Percentiles rank a stretch among this genome's conserved stretches.
Conservation (phyloP, 2,888 invertebrate species). For the Endotricha flammealis region DNA sequence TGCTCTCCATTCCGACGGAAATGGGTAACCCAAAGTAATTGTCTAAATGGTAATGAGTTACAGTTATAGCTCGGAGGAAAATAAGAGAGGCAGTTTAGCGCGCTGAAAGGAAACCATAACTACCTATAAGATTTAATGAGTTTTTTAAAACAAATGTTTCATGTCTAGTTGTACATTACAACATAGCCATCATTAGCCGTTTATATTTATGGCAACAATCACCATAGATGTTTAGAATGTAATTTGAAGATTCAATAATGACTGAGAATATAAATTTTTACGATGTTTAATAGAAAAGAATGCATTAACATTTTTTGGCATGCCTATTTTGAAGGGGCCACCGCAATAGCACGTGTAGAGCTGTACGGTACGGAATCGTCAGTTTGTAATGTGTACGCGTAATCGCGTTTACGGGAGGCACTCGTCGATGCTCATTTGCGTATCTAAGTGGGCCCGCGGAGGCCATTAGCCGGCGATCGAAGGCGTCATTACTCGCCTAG, state of each 20-base stretch:
- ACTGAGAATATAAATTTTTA: too few relatives aligned
- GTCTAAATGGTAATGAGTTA: constrained; percentile 9
- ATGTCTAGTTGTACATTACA: too few relatives aligned
- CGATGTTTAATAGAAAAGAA: constrained; percentile 4
- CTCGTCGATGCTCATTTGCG: constrained; percentile 74
- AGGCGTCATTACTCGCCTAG: constrained; percentile 71
- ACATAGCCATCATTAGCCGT: too few relatives aligned
- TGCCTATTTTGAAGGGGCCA: constrained; percentile 1
- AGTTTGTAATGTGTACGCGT: constrained; percentile 42
- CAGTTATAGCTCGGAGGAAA: constrained; percentile 6
- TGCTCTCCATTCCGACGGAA: constrained; percentile 7
- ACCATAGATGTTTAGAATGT: too few relatives aligned
- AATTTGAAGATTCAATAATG: too few relatives aligned
- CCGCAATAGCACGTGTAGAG: constrained; percentile 37
- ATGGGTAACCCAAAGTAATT: constrained; percentile 9
- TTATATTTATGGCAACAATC: too few relatives aligned
- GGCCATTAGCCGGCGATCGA: constrained; percentile 75
- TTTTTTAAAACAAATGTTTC: background rate
- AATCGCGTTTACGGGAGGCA: constrained; percentile 44
- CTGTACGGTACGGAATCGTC: constrained; percentile 33
- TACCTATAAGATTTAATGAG: background rate
- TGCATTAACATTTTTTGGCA: constrained; percentile 2
- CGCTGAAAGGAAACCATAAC: constrained; percentile 2
- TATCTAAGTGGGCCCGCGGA: constrained; percentile 74
- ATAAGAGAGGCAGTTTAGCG: constrained; percentile 2